Conservation (phyloP, 2,797 vertebrate species). For the Rhyacichthys aspro region DNA sequence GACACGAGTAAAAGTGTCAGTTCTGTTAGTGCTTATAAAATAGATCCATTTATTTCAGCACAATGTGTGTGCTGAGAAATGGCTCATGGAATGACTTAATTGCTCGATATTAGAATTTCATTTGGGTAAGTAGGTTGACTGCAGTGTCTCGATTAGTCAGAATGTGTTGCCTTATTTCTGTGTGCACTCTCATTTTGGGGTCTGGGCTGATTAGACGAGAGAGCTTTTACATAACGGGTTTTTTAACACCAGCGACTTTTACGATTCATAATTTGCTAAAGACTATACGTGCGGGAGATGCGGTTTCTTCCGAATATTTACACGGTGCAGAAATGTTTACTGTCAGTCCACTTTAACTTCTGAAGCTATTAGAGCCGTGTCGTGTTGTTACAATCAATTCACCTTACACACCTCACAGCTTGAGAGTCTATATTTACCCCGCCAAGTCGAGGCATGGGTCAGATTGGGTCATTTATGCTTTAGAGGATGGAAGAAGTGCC, state of each 20-base stretch:
- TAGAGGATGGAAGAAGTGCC: slow-evolving; percentile 29
- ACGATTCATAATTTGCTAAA: too few relatives aligned
- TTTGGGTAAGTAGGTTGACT: slow-evolving; percentile 36
- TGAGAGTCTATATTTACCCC: slow-evolving; percentile 43
- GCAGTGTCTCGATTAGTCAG: slow-evolving; percentile 18
- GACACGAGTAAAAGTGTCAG: not conserved
- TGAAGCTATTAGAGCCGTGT: slow-evolving; percentile 19
- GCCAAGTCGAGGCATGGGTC: slow-evolving; percentile 9
- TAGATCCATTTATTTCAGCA: slow-evolving; percentile 7
- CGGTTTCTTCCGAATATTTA: too few relatives aligned
- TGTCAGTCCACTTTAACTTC: slow-evolving; percentile 3
- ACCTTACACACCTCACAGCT: slow-evolving; percentile 16
- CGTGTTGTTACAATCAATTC: slow-evolving; percentile 36
- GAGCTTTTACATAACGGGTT: slow-evolving; percentile 9
- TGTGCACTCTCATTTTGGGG: slow-evolving; percentile 10
- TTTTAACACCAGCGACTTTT: not conserved
- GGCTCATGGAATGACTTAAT: not conserved
- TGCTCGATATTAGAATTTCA: slow-evolving; percentile 8
- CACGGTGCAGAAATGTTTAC: slow-evolving; percentile 3
- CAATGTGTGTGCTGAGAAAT: slow-evolving; percentile 13
- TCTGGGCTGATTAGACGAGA: slow-evolving; percentile 25
- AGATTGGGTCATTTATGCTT: slow-evolving; percentile 24
- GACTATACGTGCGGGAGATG: too few relatives aligned
- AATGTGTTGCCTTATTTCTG: slow-evolving; percentile 15
- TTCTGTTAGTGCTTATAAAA: slow-evolving; percentile 6